Percentiles rank a stretch among this genome's conserved stretches.
Conservation (phyloP, 2,113 vertebrate species). For the Panthera tigris region DNA sequence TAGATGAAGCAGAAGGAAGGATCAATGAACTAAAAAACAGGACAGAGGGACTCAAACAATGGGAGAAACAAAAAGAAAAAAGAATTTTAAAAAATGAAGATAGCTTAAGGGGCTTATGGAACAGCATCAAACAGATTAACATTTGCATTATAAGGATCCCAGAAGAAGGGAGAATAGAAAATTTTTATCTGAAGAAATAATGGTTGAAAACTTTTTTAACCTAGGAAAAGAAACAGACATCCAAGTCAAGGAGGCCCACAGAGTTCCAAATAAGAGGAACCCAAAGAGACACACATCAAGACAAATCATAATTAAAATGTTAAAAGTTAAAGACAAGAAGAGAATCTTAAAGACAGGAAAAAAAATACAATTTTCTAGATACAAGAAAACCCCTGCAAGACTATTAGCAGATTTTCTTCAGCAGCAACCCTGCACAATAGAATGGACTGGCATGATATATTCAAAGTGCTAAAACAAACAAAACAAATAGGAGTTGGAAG, state of each 20-base stretch:
- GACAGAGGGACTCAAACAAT: not conserved
- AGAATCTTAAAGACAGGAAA: not conserved
- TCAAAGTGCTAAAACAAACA: not conserved
- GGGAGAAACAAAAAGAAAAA: not conserved
- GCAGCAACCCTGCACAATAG: not conserved
- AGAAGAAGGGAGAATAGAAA: not conserved
- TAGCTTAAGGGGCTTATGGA: not conserved
- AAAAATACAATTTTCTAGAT: not conserved
- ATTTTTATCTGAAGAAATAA: not conserved
- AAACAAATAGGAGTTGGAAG: not conserved
- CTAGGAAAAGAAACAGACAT: not conserved
- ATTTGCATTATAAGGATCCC: not conserved
- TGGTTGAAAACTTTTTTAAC: not conserved
- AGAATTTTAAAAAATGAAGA: not conserved
- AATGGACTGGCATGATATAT: not conserved
- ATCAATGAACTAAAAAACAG: not conserved
- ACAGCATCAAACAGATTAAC: not conserved
- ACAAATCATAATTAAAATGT: not conserved
- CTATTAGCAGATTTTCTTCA: not conserved
- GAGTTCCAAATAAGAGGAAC: not conserved
- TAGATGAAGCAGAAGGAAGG: not conserved
- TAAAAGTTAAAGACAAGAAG: not conserved
- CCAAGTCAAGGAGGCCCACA: not conserved
- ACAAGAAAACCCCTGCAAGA: not conserved
- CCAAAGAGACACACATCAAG: not conserved